Evolutionary conservation across 2,113 vertebrate genomes (phyloP).

Genomic region (Istiophorus platypterus): DNA sequence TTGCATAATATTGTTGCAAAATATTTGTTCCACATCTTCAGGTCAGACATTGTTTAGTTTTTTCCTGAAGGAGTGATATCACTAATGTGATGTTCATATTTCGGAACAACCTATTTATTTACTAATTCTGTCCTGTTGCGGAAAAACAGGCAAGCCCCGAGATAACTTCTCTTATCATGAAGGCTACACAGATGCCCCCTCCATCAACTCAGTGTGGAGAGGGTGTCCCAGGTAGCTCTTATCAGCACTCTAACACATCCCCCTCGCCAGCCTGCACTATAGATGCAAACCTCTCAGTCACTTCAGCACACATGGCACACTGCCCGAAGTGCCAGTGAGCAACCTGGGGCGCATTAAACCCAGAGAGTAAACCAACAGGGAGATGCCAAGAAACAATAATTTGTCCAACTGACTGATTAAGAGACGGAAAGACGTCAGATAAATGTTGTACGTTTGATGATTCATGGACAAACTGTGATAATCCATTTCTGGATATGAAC

Average conservation of each 20-base stretch:
- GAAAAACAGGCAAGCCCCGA: conserved; percentile 17
- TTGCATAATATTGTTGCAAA: conserved; percentile 36
- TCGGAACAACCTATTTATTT: conserved; percentile 3
- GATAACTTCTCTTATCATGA: conserved; percentile 47
- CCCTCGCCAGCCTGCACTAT: conserved; percentile 34
- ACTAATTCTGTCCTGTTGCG: conserved; percentile 27
- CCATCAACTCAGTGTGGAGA: conserved; percentile 46
- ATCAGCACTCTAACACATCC: conserved; percentile 67
- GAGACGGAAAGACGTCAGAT: background rate
- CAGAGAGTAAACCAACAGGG: conserved; percentile 3
- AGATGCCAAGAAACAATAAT: conserved; percentile 12
- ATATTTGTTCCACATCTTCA: conserved; percentile 36
- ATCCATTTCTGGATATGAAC: background rate
- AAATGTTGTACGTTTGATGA: background rate
- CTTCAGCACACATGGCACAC: conserved; percentile 23
- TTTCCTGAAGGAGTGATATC: conserved; percentile 31
- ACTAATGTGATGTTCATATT: conserved; percentile 20
- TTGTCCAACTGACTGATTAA: conserved; percentile 4
- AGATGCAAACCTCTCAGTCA: conserved; percentile 46
- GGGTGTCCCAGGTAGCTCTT: conserved; percentile 58
- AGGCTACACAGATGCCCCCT: conserved; percentile 45
- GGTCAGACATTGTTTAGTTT: conserved; percentile 46
- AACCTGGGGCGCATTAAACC: conserved; percentile 17
- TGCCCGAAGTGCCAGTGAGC: conserved; percentile 25
- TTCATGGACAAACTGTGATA: background rate